Evolutionary conservation across 2,113 vertebrate species (phyloP), one percentile per base, ranked within the genome.

Genomic region (Protobothrops flavoviridis): DNA sequence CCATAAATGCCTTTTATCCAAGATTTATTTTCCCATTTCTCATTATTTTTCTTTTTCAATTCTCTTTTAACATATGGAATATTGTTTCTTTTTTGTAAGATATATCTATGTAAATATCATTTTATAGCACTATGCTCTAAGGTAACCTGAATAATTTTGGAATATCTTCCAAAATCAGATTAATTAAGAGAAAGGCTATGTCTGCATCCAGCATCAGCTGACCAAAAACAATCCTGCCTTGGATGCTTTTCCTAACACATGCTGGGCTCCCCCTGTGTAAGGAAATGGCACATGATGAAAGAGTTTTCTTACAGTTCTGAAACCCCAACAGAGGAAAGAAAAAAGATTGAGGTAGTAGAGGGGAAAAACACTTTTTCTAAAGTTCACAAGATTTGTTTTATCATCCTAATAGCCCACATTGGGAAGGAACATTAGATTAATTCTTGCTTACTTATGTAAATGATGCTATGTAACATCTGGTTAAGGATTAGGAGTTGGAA

Each of bases 271-370:
- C 21, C 17, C 23, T 69, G 92, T 45, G 89, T 90, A 85, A 90
- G 48, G 89, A 93, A 93, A 90, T 90, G 81, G 69, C 89, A 90
- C 89, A 93, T 2, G 89, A 93, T 86, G 92, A 93, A 93, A 93
- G 52, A 81, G n/a, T 85, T 93, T 81, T 61, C 55, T 11, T 39
- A 61, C 56, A 90, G 29, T 81, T 86, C 26, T 90, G 81, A 24
- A 87, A 64, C 45, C 45, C 92, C 89, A 93, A 93, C 52, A 53
- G 57, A 50, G 85, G 89, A 53, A 55, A 61, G 55, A 53, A 61
- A 89, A 90, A 64, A 23, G 88, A 90, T 93, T 90, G 87, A 93
- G 89, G 89, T 87, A 87, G 81, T 13, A 43, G 8, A 43, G 64
- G 56, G 59, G 21, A 64, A 87, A 93, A 90, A 59, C 92, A 69